phyloP scores from a whole-genome alignment of 2,113 vertebrate species.

The Empidonax alnorum region DNA sequence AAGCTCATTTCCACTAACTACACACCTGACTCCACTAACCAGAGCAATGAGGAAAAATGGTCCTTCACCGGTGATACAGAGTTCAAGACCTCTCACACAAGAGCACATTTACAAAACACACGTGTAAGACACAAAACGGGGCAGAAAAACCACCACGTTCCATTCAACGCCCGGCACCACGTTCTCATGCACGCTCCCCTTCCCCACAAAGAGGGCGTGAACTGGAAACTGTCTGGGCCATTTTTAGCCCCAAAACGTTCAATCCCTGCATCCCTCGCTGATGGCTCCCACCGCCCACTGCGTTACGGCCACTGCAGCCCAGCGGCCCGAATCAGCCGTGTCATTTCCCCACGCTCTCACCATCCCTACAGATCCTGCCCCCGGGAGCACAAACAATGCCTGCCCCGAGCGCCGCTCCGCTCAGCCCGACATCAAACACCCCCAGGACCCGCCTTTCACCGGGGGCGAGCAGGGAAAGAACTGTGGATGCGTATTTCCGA shows the following conservation, averaged over 20 bases:
- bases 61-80: not conserved
- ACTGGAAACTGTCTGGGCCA: not conserved
- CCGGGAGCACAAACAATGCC: not conserved
- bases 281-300: not conserved
- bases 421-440: not conserved
- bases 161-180: accelerated
- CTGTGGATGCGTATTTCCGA: not conserved
- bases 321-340: not conserved
- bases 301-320: not conserved
- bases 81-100: not conserved
- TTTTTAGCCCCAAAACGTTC: not conserved
- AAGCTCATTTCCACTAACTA: accelerated
- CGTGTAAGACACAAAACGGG: not conserved
- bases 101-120: not conserved
- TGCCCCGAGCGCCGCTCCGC: not conserved
- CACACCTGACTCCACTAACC: not conserved
- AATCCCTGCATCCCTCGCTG: not conserved
- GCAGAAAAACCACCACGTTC: accelerated
- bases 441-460: not conserved
- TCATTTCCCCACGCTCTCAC: not conserved
- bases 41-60: accelerated
- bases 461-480: not conserved
- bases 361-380: not conserved
- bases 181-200: accelerated
- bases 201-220: not conserved